phyloP scores from a whole-genome alignment of 2,113 vertebrate species.

The Rhinoptilus africanus region DNA sequence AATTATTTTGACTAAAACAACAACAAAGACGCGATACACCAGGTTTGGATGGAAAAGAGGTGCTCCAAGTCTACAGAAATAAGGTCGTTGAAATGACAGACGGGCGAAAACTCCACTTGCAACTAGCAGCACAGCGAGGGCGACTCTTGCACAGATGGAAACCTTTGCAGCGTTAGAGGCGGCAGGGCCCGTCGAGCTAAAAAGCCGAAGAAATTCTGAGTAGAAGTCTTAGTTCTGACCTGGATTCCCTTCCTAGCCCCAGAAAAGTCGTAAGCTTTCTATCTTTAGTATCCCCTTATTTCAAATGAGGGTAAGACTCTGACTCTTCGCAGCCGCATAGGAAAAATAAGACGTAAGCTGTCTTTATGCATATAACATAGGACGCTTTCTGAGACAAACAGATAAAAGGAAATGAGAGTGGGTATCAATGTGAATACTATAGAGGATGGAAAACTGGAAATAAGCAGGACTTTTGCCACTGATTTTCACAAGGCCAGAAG shows the following conservation, averaged over 20 bases:
- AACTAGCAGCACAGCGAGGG: neutral
- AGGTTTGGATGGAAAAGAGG: neutral
- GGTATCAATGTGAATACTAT: accelerated
- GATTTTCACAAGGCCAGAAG: neutral
- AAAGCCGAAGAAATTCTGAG: neutral
- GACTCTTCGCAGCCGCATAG: neutral
- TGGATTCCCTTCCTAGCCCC: slow-evolving; percentile 27
- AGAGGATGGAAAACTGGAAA: neutral
- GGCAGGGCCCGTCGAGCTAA: neutral
- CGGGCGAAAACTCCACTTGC: neutral
- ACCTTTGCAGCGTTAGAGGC: neutral
- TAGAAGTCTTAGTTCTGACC: slow-evolving; percentile 17
- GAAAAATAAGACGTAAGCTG: neutral
- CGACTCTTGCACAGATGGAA: slow-evolving; percentile 17
- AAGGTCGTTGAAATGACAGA: slow-evolving; percentile 14
- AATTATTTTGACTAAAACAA: neutral
- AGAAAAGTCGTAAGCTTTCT: slow-evolving; percentile 38
- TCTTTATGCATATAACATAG: neutral
- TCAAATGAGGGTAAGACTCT: neutral
- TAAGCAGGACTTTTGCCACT: neutral
- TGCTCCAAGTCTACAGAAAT: neutral
- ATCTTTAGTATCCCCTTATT: slow-evolving; percentile 40
- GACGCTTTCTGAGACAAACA: accelerated
- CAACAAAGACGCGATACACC: neutral
- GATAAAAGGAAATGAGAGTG: neutral